Base-by-base conservation (phyloP, 2,888 invertebrate genomes). In the Ectemnius lituratus region DNA sequence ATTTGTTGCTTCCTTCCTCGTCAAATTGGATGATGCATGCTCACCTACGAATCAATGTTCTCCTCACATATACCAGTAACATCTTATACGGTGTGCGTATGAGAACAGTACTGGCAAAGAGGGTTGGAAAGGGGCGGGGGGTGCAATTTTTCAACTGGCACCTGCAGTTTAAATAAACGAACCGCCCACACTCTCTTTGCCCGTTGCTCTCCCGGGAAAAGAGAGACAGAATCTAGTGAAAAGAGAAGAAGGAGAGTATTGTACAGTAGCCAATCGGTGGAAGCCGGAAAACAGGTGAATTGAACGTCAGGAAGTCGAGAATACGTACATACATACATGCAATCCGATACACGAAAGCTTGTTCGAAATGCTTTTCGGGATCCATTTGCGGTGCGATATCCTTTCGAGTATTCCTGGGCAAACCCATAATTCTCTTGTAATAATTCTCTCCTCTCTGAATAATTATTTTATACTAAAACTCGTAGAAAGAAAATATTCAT, bases 151-250 rank as follows among this genome's bases (percentile, higher is more conserved):
- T 85, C 80, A 81, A 82, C 81, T 68, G 82, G 80, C 81, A 83
- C 81, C 84, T 86, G 82, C 84, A 85, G 85, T 86, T 87, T 86
- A 85, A 86, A 88, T 85, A 85, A 86, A 87, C 83, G 87, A 83
- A 85, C 81, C 84, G 83, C 81, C 83, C 85, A 80, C 58, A 67
- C 80, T 63, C 70, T 75, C 69, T 62, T 64, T 27, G 71, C 45
- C 59, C 23, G 49, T 56, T 78, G 70, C 46, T 66, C 78, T 37
- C 37, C 37, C 8, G 11, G 37, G 37, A 11, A 37, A 37, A 37
- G 37, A 37, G 37, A 11, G 37, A 37, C 37, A 37, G 37, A 11
- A 8, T 37, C 11, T 73, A 76, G 84, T 76, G 78, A 81, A 85
- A 77, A 86, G 84, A 72, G 80, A 85, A 86, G 81, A 70, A 82